Conservation (phyloP, 1,140 invertebrate genomes). For the Tribolium castaneum region DNA sequence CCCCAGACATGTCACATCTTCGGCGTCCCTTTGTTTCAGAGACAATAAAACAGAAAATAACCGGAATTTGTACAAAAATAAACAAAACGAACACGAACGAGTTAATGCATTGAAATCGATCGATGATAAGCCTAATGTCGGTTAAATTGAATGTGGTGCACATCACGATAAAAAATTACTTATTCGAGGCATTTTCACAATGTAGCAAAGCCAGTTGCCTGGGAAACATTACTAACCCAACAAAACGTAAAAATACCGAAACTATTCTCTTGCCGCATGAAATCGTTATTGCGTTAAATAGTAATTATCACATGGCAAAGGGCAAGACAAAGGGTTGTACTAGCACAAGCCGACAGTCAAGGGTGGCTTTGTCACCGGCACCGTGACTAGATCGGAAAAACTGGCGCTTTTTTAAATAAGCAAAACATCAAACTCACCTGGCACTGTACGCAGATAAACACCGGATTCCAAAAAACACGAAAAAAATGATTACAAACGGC, state of each 20-base stretch:
- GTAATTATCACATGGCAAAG: constrained; percentile 8
- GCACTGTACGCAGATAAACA: not conserved
- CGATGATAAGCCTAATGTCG: constrained; percentile 29
- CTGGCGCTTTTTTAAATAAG: not conserved
- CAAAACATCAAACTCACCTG: constrained; percentile 5
- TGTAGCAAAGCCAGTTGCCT: constrained; percentile 22
- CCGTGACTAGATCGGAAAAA: not conserved
- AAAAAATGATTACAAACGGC: constrained; percentile 32
- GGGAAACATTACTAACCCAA: constrained; percentile 9
- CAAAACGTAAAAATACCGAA: constrained; percentile 23
- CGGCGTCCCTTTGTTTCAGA: not conserved
- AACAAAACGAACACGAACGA: constrained; percentile 5
- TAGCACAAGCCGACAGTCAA: not conserved
- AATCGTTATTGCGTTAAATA: constrained; percentile 11
- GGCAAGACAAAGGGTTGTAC: constrained; percentile 11
- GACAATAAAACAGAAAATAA: not conserved
- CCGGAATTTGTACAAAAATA: not conserved
- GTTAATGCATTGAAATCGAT: constrained; percentile 7
- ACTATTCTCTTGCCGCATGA: not conserved
- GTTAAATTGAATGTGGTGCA: constrained; percentile 25
- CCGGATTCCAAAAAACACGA: constrained; percentile 10
- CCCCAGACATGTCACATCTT: not conserved
- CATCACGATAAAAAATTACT: constrained; percentile 30
- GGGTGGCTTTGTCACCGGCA: not conserved
- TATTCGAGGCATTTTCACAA: not conserved